phyloP scores from a whole-genome alignment of 2,888 invertebrate genomes.

The Chaitophorus viminalis region DNA sequence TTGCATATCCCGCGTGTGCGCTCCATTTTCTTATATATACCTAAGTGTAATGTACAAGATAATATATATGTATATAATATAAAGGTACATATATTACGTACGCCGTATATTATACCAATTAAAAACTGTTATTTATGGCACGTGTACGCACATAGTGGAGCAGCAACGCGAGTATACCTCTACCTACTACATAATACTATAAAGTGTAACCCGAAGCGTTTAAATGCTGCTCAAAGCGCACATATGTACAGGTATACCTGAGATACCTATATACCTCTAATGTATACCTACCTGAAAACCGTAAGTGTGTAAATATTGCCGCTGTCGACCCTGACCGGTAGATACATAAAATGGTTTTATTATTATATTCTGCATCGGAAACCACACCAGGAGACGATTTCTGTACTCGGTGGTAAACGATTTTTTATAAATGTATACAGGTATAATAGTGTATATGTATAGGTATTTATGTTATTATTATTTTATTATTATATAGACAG shows the following conservation, averaged over 20 bases:
- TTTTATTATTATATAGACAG: neutral
- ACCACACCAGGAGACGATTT: neutral
- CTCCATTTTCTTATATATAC: neutral
- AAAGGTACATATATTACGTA: too few relatives aligned
- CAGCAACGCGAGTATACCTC: neutral
- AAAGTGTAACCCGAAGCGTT: neutral
- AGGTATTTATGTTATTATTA: neutral
- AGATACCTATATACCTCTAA: too few relatives aligned
- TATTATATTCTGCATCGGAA: too few relatives aligned
- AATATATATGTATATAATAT: neutral
- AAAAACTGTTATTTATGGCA: slow-evolving; percentile 45
- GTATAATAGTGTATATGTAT: too few relatives aligned
- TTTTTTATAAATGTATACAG: neutral
- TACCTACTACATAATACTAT: neutral
- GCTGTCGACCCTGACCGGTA: neutral
- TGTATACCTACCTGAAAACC: neutral
- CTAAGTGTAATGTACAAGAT: too few relatives aligned
- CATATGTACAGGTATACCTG: neutral
- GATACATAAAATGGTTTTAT: too few relatives aligned
- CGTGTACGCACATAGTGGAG: neutral
- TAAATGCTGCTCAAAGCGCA: neutral
- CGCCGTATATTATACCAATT: slow-evolving; percentile 32
- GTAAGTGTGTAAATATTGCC: neutral
- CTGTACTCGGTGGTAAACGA: neutral
- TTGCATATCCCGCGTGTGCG: neutral